Conservation (phyloP, 2,888 invertebrate species). For the Tetanocera ferruginea region DNA sequence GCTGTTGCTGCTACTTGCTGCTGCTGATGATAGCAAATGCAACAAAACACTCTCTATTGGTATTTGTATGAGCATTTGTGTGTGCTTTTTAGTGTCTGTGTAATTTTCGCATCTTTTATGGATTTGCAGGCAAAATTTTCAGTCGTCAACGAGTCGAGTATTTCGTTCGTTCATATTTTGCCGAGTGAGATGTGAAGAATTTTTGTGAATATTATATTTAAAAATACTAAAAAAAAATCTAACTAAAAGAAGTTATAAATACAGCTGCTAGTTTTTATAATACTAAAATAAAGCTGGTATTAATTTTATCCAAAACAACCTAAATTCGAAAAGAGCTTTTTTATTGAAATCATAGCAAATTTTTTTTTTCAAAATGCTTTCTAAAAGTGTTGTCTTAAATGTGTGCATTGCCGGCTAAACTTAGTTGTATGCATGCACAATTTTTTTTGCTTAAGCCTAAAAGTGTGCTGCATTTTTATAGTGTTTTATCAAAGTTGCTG, state of each 20-base stretch:
- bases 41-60: slow-evolving; percentile 24
- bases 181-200: slow-evolving; percentile 16
- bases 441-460: background rate
- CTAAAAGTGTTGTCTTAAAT: too few relatives aligned
- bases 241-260: too few relatives aligned
- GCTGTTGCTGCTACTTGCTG: slow-evolving; percentile 38
- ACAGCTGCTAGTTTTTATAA: background rate
- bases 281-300: background rate
- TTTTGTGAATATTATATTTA: slow-evolving; percentile 4
- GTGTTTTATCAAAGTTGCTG: background rate
- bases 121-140: slow-evolving; percentile 60
- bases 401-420: too few relatives aligned
- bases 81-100: slow-evolving; percentile 40
- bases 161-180: slow-evolving; percentile 60
- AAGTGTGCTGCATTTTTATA: background rate
- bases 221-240: slow-evolving; percentile 30
- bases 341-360: too few relatives aligned
- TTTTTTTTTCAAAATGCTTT: too few relatives aligned
- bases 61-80: slow-evolving; percentile 33
- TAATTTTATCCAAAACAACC: too few relatives aligned
- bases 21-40: slow-evolving; percentile 8
- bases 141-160: slow-evolving; percentile 63
- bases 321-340: too few relatives aligned
- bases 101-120: slow-evolving; percentile 57
- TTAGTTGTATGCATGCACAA: too few relatives aligned